Percentiles rank a stretch among this genome's conserved stretches.
These are phyloP conservation scores for Lota lota DNA, from an alignment of 2,113 vertebrate genomes.

Conservation along the genomic window DNA sequence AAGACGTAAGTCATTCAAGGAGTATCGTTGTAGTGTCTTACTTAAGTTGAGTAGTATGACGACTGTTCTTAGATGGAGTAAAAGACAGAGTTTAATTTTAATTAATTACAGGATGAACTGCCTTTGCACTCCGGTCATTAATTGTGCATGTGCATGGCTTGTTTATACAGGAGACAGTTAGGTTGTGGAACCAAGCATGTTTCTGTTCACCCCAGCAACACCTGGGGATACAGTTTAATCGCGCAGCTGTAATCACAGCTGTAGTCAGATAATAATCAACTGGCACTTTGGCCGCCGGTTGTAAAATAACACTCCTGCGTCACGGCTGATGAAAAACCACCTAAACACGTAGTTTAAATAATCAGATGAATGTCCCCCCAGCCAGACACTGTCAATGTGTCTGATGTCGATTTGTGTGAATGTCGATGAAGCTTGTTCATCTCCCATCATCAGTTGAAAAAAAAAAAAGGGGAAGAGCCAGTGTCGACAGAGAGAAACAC, in stretches of 20 bases:
- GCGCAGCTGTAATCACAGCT: not conserved
- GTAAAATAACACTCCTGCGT: not conserved
- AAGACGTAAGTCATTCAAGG: no score
- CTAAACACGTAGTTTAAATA: not conserved
- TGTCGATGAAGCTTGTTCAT: not conserved
- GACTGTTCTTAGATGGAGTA: no score
- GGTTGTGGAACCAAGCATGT: no score
- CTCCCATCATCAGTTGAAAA: not conserved
- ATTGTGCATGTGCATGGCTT: no score
- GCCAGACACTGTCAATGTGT: no score
- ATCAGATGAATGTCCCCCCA: not conserved
- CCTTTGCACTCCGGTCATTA: no score
- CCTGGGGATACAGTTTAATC: not conserved
- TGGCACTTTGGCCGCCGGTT: slow-evolving; percentile 7
- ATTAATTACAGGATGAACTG: no score
- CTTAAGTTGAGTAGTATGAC: no score
- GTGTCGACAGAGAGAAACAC: not conserved
- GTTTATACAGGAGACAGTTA: no score
- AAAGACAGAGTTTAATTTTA: no score
- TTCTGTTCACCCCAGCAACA: not conserved
- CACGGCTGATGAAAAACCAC: slow-evolving; percentile 15
- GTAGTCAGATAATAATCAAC: not conserved
- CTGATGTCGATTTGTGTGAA: slow-evolving; percentile 39
- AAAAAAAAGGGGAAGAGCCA: not conserved
- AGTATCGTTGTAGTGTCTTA: no score